A percentile compares a stretch with the other conserved stretches of the same genome.
Conservation (phyloP, 1,140 invertebrate species). For the Drosophila guanche region DNA sequence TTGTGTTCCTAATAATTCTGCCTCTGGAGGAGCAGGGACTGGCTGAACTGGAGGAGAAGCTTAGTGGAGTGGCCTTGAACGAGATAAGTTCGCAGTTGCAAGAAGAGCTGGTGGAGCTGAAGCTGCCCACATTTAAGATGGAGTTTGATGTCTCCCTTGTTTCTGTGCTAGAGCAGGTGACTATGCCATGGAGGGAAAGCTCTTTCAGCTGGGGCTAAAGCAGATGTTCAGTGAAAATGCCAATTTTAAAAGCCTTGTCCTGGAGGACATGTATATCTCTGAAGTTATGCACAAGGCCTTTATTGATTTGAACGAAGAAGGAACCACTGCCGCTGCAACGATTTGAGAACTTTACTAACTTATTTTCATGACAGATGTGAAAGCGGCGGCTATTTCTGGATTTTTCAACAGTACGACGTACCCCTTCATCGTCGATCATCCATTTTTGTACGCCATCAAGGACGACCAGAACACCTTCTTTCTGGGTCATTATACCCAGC, state of each 20-base stretch:
- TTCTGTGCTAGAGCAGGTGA: constrained; percentile 84
- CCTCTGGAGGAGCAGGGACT: constrained; percentile 84
- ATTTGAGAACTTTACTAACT: too few relatives aligned
- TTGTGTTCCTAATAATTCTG: constrained; percentile 86
- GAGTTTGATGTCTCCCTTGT: constrained; percentile 85
- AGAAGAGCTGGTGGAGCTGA: constrained; percentile 79
- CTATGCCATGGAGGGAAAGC: not conserved
- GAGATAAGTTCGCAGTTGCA: constrained; percentile 64
- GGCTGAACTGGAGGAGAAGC: constrained; percentile 83
- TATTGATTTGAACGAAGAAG: constrained; percentile 85
- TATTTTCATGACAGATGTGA: too few relatives aligned
- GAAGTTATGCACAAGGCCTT: constrained; percentile 85
- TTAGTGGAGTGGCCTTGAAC: constrained; percentile 75
- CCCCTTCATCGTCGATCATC: constrained; percentile 63
- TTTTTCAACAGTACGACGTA: too few relatives aligned
- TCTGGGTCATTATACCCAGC: constrained; percentile 43
- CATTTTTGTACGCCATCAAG: constrained; percentile 58
- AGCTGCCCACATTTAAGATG: constrained; percentile 87
- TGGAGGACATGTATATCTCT: constrained; percentile 84
- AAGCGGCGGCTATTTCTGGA: too few relatives aligned
- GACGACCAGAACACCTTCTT: constrained; percentile 38
- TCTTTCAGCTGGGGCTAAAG: constrained; percentile 83
- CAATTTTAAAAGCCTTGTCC: constrained; percentile 86
- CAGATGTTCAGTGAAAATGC: constrained; percentile 85
- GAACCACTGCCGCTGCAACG: constrained; percentile 84